A percentile compares a stretch with the other conserved stretches of the same genome.
Evolutionary conservation across 2,113 vertebrate species (phyloP).

Genomic region (Excalfactoria chinensis): DNA sequence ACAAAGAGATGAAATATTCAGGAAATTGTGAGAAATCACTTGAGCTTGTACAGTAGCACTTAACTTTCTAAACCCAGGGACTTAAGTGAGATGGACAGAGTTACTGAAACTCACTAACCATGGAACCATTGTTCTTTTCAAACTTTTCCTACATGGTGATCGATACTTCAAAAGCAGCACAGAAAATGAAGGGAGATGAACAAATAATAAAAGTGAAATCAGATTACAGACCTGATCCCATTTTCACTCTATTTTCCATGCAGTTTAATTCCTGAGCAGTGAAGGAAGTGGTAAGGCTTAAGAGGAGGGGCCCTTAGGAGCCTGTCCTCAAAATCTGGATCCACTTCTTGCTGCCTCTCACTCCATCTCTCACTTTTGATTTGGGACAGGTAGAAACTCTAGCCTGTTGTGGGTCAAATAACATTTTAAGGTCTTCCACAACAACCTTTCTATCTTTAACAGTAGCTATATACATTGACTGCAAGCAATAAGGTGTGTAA

Average conservation of each 20-base stretch:
- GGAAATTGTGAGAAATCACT: slow-evolving; percentile 58
- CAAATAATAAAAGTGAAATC: slow-evolving; percentile 17
- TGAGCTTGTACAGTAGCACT: slow-evolving; percentile 44
- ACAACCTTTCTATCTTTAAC: background rate
- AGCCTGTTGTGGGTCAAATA: background rate
- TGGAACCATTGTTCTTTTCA: slow-evolving; percentile 32
- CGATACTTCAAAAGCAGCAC: background rate
- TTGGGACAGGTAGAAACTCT: background rate
- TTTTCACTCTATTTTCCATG: background rate
- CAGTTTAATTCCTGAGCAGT: background rate
- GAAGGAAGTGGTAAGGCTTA: background rate
- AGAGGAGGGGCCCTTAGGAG: background rate
- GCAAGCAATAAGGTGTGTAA: background rate
- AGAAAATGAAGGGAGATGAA: background rate
- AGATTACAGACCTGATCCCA: background rate
- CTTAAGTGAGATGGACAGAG: background rate
- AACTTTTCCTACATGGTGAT: background rate
- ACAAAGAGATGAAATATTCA: slow-evolving; percentile 57
- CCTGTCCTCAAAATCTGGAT: background rate
- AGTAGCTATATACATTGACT: no score
- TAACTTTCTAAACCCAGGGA: slow-evolving; percentile 51
- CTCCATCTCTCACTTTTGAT: background rate
- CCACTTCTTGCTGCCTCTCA: background rate
- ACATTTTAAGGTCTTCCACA: background rate
- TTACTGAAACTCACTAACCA: slow-evolving; percentile 42